Conservation (phyloP, 2,888 invertebrate genomes). For the Mellilla xanthometata region DNA sequence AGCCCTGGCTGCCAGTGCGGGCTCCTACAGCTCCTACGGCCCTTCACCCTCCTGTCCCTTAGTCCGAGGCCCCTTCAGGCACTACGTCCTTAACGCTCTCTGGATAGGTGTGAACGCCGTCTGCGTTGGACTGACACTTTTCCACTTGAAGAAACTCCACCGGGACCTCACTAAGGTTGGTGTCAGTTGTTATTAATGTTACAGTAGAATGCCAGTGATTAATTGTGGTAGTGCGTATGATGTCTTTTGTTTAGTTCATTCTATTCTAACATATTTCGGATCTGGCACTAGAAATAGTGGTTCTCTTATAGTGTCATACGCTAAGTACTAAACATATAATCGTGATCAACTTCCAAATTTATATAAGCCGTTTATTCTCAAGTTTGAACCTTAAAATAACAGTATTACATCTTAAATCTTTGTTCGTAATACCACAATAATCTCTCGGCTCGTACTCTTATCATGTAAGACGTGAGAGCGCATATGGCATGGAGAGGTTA, state of each 20-base stretch:
- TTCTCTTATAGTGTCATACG: too few species aligned
- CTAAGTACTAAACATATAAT: too few species aligned
- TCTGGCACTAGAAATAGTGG: too few species aligned
- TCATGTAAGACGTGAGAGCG: constrained; percentile 19
- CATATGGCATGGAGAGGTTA: constrained; percentile 61
- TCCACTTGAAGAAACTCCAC: constrained; percentile 92
- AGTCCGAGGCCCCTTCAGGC: constrained; percentile 93
- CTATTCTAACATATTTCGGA: too few species aligned
- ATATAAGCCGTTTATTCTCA: too few species aligned
- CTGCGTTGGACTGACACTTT: constrained; percentile 91
- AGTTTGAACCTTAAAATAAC: too few species aligned
- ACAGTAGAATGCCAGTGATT: constrained; percentile 12
- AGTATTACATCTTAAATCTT: too few species aligned
- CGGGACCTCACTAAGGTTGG: constrained; percentile 88
- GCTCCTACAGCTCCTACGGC: constrained; percentile 86
- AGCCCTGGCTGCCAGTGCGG: constrained; percentile 91
- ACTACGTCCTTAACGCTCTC: constrained; percentile 94
- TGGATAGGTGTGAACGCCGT: constrained; percentile 95
- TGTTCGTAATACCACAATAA: constrained; percentile 1
- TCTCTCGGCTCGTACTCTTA: constrained; percentile 2
- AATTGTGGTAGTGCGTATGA: constrained; percentile 1
- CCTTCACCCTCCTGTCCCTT: constrained; percentile 91
- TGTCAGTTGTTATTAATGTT: constrained; percentile 33
- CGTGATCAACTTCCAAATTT: too few species aligned
- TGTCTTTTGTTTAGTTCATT: too few species aligned